These are phyloP conservation scores for Morus bassanus DNA, from an alignment of 2,797 vertebrate genomes.

Conservation along the genomic window DNA sequence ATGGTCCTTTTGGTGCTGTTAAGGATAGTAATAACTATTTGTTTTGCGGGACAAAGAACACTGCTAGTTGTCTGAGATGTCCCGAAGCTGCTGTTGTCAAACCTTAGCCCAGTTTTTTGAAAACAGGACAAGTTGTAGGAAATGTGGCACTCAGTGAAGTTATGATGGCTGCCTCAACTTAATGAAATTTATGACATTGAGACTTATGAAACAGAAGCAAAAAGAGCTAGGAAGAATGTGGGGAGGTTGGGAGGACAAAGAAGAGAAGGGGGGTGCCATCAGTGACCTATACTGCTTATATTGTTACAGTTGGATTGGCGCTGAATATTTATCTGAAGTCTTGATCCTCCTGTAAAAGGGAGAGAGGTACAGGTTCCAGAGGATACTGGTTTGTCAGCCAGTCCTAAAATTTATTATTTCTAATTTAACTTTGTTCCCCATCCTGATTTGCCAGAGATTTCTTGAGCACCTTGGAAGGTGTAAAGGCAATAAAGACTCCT, in stretches of 20 bases:
- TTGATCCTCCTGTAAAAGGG: not conserved
- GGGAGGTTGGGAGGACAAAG: not conserved
- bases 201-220: not conserved
- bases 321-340: not conserved
- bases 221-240: not conserved
- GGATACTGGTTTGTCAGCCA: not conserved
- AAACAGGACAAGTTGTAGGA: not conserved
- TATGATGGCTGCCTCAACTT: not conserved
- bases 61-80: not conserved
- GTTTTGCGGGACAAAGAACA: not conserved
- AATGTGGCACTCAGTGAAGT: not conserved
- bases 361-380: not conserved
- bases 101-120: not conserved
- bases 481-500: not conserved
- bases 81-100: not conserved
- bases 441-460: not conserved
- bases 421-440: not conserved
- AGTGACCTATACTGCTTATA: not conserved
- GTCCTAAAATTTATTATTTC: not conserved
- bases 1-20: not conserved
- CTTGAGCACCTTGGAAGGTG: not conserved
- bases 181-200: not conserved
- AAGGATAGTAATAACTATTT: not conserved
- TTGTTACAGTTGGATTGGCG: not conserved
- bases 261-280: not conserved